phyloP scores from a whole-genome alignment of 2,888 invertebrate species.

The Platerodrilus igneus region DNA sequence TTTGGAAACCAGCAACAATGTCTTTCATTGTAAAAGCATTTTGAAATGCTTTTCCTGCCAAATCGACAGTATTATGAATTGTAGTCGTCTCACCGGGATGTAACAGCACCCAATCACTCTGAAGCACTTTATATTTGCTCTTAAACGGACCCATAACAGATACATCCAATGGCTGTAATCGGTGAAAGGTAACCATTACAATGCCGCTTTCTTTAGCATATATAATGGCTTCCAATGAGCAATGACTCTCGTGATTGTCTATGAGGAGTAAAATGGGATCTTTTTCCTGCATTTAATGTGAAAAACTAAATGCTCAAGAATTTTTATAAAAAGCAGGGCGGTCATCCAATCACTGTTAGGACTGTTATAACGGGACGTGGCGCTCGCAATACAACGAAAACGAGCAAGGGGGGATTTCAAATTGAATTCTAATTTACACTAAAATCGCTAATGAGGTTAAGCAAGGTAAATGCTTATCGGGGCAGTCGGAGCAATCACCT shows the following conservation, averaged over 20 bases:
- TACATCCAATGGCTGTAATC: slow-evolving; percentile 32
- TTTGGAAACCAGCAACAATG: slow-evolving; percentile 23
- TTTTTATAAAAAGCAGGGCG: slow-evolving; percentile 32
- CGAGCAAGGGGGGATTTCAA: too few relatives aligned
- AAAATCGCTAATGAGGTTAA: too few relatives aligned
- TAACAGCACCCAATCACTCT: slow-evolving; percentile 22
- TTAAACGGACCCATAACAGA: slow-evolving; percentile 29
- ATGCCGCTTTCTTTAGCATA: slow-evolving; percentile 35
- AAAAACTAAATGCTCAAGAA: slow-evolving; percentile 22
- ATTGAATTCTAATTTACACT: too few relatives aligned
- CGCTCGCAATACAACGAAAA: too few relatives aligned
- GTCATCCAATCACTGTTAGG: slow-evolving; percentile 36
- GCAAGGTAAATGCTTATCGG: too few relatives aligned
- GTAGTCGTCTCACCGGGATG: slow-evolving; percentile 26
- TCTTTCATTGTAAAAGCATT: too few relatives aligned
- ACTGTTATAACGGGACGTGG: too few relatives aligned
- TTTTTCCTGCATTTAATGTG: slow-evolving; percentile 26
- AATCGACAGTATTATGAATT: slow-evolving; percentile 22
- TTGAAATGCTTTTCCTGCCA: slow-evolving; percentile 15
- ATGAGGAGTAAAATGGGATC: slow-evolving; percentile 17
- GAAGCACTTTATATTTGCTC: slow-evolving; percentile 28
- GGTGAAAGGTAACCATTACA: slow-evolving; percentile 36
- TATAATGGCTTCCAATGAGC: slow-evolving; percentile 23
- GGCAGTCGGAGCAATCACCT: too few relatives aligned
- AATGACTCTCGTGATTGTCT: slow-evolving; percentile 18